These are phyloP conservation scores for Agonopterix heracliana DNA, from an alignment of 2,888 invertebrate genomes.

Conservation along the genomic window DNA sequence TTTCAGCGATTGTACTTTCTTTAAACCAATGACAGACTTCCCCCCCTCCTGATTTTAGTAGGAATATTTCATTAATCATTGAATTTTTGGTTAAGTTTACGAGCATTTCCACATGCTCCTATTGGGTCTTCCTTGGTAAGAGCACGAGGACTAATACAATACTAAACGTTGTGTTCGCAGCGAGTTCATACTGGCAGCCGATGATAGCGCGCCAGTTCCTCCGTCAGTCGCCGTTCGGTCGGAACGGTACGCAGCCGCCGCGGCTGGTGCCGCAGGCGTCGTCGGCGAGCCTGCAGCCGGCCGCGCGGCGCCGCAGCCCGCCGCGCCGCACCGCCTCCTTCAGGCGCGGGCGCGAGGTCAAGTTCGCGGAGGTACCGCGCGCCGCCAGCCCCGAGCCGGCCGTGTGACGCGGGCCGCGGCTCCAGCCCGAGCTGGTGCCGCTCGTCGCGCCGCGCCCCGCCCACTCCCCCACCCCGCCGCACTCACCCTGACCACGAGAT, in stretches of 20 bases:
- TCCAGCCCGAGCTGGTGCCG: constrained; percentile 74
- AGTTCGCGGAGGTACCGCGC: constrained; percentile 59
- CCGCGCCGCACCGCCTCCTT: constrained; percentile 64
- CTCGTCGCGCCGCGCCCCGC: constrained; percentile 41
- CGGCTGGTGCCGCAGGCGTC: constrained; percentile 58
- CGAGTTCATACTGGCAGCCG: constrained; percentile 79
- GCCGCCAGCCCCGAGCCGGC: constrained; percentile 37
- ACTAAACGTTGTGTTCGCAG: constrained; percentile 22
- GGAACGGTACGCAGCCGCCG: constrained; percentile 38
- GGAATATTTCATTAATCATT: too few species aligned
- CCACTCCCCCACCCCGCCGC: constrained; percentile 27
- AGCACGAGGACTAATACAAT: too few species aligned
- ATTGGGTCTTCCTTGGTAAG: too few species aligned
- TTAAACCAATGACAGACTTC: too few species aligned
- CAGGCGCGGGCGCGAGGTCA: constrained; percentile 70
- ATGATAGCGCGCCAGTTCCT: constrained; percentile 84
- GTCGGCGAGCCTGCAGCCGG: constrained; percentile 59
- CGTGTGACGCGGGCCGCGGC: constrained; percentile 74
- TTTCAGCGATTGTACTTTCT: too few species aligned
- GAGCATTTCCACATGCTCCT: too few species aligned
- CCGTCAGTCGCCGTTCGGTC: constrained; percentile 79
- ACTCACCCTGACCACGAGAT: constrained; percentile 45
- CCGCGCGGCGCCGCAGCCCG: constrained; percentile 45
- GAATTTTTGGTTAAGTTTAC: too few species aligned
- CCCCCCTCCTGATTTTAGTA: too few species aligned